These are phyloP conservation scores for Climacteris rufus DNA, from an alignment of 2,113 vertebrate genomes.

Conservation along the genomic window DNA sequence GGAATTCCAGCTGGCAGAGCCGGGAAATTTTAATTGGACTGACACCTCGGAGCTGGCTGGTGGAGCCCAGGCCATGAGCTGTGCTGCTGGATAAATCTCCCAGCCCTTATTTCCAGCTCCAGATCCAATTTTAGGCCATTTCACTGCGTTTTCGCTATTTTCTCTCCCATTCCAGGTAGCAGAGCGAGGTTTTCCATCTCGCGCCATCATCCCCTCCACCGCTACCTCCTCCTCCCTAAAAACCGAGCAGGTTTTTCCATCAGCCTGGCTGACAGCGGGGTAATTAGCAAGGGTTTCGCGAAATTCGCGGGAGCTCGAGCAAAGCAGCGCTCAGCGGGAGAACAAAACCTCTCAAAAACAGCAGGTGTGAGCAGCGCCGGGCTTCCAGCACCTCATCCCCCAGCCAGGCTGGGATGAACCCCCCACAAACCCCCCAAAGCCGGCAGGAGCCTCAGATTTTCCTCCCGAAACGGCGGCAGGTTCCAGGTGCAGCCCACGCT, in stretches of 20 bases:
- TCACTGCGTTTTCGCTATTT: not conserved
- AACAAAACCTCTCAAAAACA: not conserved
- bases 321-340: not conserved
- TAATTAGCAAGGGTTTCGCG: not conserved
- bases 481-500: not conserved
- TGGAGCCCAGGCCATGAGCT: no score
- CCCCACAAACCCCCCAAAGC: rapidly evolving
- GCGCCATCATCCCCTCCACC: rapidly evolving
- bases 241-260: rapidly evolving
- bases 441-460: not conserved
- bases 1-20: not conserved
- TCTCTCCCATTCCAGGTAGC: not conserved
- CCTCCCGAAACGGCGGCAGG: not conserved
- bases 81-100: rapidly evolving
- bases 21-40: not conserved
- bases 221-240: not conserved
- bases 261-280: not conserved
- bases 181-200: not conserved
- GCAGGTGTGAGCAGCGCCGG: not conserved
- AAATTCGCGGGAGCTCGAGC: not conserved
- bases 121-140: rapidly evolving
- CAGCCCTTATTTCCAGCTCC: not conserved
- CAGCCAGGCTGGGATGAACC: not conserved
- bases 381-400: no score
- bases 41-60: rapidly evolving